phyloP scores from a whole-genome alignment of 2,113 vertebrate species.

The Megaleporinus macrocephalus region DNA sequence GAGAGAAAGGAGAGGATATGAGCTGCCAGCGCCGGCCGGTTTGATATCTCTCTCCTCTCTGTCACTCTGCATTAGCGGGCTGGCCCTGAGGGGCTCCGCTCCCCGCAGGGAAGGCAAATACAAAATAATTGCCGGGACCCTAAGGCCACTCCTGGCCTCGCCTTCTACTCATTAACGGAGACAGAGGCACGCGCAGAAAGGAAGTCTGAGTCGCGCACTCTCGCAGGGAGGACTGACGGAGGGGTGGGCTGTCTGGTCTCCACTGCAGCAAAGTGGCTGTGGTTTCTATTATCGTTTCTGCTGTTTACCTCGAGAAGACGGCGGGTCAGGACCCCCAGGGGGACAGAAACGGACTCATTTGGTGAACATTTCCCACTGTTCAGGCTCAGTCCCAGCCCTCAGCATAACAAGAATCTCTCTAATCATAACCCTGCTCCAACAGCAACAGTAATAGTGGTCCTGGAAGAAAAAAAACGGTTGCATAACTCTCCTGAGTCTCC shows the following conservation, averaged over 20 bases:
- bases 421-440: not conserved
- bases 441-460: not conserved
- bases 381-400: not conserved
- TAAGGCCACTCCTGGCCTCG: not conserved
- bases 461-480: not conserved
- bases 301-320: constrained; percentile 2
- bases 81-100: constrained; percentile 33
- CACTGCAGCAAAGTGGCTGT: not conserved
- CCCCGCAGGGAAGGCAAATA: constrained; percentile 29
- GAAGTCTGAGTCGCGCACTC: constrained; percentile 11
- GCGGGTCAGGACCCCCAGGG: not conserved
- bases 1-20: constrained; percentile 42
- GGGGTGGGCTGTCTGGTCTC: not conserved
- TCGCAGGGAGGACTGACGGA: not conserved
- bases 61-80: constrained; percentile 46
- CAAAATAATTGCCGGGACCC: constrained; percentile 40
- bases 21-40: constrained; percentile 15
- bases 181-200: not conserved
- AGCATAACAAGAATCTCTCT: constrained; percentile 2
- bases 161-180: constrained; percentile 43
- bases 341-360: not conserved
- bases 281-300: not conserved
- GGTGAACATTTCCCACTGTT: constrained; percentile 5
- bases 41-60: constrained; percentile 50
- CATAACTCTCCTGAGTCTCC: not conserved